Evolutionary conservation across 2,888 invertebrate species (phyloP), one percentile per base, ranked within the genome.

Genomic region (Meteorus colon): DNA sequence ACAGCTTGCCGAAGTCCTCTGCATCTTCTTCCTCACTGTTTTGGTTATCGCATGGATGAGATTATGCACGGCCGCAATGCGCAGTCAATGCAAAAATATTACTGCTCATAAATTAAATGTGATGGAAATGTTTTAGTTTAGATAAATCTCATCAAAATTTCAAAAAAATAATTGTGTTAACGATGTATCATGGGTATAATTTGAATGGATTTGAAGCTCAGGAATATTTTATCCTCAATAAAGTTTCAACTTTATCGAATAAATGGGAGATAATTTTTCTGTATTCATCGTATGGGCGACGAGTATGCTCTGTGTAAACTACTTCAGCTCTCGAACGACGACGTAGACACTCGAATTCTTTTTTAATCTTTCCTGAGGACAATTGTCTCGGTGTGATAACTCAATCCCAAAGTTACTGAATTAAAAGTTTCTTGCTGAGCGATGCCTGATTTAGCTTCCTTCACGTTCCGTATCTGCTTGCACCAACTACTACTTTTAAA

Each of bases 401-500:
- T 89, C 88, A 89, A 88, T 89, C 88, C 88, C 79, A 83, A 85
- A 87, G 87, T 86, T 87, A 87, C 86, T 84, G 86, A 86, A 88
- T 88, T 87, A 87, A 88, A 88, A 89, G 88, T 89, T 88, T 87
- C 85, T 84, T 83, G 84, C 86, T 83, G 86, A 84, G 85, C 83
- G 82, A 81, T 80, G 81, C 82, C 79, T 82, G 82, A 80, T 74
- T 77, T 77, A 74, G 70, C 74, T 68, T 70, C 67, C 48, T 73
- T 60, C 74, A 72, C 70, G 48, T 68, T 72, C 55, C 31, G 12
- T 34, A 55, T 55, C 67, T 77, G 24, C 72, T 62, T 63, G 29
- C 37, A 24, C 66, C 59, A 63, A 41, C 48, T 51, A 27, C 73
- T 78, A 71, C 67, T 51, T 59, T 34, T 34, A 34, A 65, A 71